phyloP scores from a whole-genome alignment of 2,797 vertebrate genomes.

The Molothrus ater region DNA sequence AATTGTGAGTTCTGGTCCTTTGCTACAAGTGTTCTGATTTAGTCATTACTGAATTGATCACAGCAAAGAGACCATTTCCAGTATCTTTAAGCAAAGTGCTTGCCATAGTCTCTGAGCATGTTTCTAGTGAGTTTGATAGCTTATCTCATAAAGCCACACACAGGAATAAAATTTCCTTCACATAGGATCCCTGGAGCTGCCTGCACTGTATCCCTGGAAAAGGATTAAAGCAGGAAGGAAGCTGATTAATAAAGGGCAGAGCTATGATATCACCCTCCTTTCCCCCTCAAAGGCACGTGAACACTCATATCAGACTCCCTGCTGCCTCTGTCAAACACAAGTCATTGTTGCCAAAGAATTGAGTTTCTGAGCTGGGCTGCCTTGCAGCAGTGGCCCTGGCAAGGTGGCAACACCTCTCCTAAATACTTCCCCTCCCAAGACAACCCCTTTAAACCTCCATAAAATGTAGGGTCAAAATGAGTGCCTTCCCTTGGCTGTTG shows the following conservation, averaged over 20 bases:
- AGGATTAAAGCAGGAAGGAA: slow-evolving; percentile 3
- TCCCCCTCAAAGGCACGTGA: background rate
- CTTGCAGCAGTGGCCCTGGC: background rate
- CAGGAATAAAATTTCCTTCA: background rate
- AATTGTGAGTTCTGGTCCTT: background rate
- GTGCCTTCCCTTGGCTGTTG: background rate
- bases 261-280: background rate
- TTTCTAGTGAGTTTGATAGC: background rate
- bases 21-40: background rate
- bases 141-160: background rate
- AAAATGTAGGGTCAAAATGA: background rate
- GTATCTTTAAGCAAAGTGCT: background rate
- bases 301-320: background rate
- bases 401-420: background rate
- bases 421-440: background rate
- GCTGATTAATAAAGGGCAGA: background rate
- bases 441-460: background rate
- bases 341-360: background rate
- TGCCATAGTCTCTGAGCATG: background rate
- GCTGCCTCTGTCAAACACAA: background rate
- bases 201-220: background rate
- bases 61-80: background rate
- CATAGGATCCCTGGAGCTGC: background rate
- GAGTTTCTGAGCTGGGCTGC: background rate
- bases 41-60: background rate